Conservation (phyloP, 2,888 invertebrate species). For the Trachelus troglodyta region DNA sequence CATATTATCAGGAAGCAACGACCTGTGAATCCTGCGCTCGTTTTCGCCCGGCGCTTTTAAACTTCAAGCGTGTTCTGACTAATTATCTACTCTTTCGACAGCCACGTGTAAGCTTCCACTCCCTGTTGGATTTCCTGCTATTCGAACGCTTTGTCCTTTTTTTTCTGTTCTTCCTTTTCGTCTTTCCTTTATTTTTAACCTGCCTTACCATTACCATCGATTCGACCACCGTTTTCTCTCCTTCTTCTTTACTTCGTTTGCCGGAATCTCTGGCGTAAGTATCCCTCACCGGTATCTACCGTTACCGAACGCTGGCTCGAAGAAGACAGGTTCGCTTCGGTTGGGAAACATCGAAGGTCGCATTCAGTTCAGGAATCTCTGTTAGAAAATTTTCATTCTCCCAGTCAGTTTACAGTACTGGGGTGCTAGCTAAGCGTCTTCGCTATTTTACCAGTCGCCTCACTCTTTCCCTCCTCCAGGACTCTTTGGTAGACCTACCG, state of each 20-base stretch:
- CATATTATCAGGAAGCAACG: slow-evolving; percentile 1
- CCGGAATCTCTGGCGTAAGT: background rate
- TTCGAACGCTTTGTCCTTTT: background rate
- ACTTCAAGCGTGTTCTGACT: background rate
- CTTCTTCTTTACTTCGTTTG: background rate
- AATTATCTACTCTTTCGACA: background rate
- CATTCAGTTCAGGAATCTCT: background rate
- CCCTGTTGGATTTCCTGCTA: background rate
- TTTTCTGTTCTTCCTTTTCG: background rate
- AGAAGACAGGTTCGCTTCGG: background rate
- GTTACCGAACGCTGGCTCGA: background rate
- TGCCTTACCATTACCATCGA: background rate
- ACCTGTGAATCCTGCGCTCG: slow-evolving; percentile 1
- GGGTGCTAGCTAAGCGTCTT: background rate
- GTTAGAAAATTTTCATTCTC: background rate
- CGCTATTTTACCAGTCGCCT: background rate
- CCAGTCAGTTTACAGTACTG: background rate
- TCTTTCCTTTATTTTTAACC: background rate
- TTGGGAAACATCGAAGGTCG: background rate
- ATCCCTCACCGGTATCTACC: background rate
- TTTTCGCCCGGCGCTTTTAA: background rate
- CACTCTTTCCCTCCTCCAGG: background rate
- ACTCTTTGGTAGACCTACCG: background rate
- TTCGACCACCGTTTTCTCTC: background rate
- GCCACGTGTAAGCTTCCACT: background rate